Evolutionary conservation across 2,888 invertebrate species (phyloP).

Genomic region (Ochropleura plecta): DNA sequence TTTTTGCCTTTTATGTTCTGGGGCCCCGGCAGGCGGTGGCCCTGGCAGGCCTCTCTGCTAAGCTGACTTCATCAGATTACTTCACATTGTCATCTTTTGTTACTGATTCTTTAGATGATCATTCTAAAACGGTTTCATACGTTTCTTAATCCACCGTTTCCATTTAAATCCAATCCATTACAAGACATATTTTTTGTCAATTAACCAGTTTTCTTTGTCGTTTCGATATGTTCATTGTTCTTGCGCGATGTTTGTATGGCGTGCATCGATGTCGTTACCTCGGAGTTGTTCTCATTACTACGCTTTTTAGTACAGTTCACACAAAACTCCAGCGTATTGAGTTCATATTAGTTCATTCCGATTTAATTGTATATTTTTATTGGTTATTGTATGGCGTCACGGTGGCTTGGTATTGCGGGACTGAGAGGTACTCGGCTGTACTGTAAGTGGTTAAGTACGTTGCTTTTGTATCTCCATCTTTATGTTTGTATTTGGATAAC

Average conservation of each 20-base stretch:
- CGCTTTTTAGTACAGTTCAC: conserved; percentile 77
- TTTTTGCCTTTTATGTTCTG: no score
- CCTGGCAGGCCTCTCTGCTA: no score
- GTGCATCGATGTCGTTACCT: conserved; percentile 65
- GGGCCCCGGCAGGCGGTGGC: no score
- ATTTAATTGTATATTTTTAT: conserved; percentile 63
- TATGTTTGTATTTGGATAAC: conserved; percentile 32
- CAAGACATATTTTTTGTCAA: conserved; percentile 62
- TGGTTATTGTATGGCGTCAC: conserved; percentile 62
- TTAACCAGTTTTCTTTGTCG: conserved; percentile 60
- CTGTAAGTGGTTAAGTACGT: conserved; percentile 31
- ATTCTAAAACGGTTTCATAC: conserved; percentile 2
- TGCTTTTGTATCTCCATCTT: conserved; percentile 31
- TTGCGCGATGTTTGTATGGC: conserved; percentile 64
- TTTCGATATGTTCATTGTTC: conserved; percentile 71
- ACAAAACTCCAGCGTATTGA: conserved; percentile 68
- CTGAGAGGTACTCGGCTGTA: conserved; percentile 16
- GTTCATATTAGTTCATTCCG: conserved; percentile 60
- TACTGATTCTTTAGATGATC: neutral
- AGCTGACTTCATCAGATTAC: neutral
- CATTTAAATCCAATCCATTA: conserved; percentile 42
- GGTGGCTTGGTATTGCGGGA: conserved; percentile 60
- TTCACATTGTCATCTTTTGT: neutral
- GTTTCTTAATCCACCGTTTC: conserved; percentile 36
- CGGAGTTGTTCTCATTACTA: conserved; percentile 66